Conservation (phyloP, 2,113 vertebrate genomes). For the Semicossyphus pulcher region DNA sequence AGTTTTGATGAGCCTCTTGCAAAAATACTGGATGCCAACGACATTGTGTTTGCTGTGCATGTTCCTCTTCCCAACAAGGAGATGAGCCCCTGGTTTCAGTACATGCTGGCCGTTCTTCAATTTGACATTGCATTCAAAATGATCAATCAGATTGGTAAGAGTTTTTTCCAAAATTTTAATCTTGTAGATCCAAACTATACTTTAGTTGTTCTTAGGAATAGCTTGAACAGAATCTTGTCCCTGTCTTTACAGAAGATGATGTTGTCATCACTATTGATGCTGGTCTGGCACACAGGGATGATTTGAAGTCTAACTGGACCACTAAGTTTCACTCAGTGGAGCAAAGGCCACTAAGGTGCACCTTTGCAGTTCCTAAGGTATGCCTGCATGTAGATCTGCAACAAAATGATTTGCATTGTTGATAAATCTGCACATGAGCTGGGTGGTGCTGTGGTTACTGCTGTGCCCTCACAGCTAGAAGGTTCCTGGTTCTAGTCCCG, state of each 20-base stretch:
- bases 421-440: no score
- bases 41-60: constrained; percentile 88
- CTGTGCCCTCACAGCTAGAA: no score
- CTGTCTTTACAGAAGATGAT: constrained; percentile 38
- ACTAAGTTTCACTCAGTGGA: constrained; percentile 41
- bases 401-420: no score
- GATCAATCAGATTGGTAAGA: constrained; percentile 91
- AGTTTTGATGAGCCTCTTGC: constrained; percentile 89
- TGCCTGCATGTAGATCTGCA: background rate
- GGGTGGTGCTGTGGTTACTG: no score
- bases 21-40: constrained; percentile 83
- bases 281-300: constrained; percentile 37
- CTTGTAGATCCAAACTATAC: no score
- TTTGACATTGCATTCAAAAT: constrained; percentile 92
- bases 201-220: no score
- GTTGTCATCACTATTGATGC: constrained; percentile 49
- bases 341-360: constrained; percentile 42
- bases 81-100: constrained; percentile 97
- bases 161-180: background rate
- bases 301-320: constrained; percentile 34
- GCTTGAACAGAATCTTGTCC: background rate
- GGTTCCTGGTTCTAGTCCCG: no score
- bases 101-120: constrained; percentile 92
- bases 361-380: constrained; percentile 43
- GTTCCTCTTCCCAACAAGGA: constrained; percentile 87